These are phyloP conservation scores for Melieria omissa DNA, from an alignment of 2,888 invertebrate species.

Conservation along the genomic window DNA sequence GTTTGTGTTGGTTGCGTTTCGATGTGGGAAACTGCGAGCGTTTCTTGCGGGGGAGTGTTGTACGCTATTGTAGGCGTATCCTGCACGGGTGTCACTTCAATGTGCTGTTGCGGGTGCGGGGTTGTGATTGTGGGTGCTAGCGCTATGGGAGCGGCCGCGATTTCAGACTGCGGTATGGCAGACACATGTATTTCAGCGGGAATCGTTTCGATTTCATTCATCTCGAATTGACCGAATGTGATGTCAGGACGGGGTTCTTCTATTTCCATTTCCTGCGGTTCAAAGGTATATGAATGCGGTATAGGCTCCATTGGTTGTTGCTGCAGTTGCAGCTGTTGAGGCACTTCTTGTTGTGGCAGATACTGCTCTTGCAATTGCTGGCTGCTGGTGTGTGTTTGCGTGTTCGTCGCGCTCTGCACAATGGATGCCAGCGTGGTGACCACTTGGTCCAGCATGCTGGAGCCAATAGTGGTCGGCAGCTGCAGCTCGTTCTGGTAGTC, in stretches of 20 bases:
- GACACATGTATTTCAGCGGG: conserved; percentile 41
- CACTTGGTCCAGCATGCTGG: conserved; percentile 52
- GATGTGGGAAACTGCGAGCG: conserved; percentile 24
- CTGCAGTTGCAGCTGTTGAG: conserved; percentile 29
- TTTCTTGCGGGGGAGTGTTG: no score
- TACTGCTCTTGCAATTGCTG: conserved; percentile 22
- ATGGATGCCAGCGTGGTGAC: conserved; percentile 53
- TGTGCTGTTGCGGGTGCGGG: conserved; percentile 12
- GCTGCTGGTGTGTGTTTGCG: conserved; percentile 46
- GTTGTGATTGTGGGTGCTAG: background rate
- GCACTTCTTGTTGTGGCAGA: conserved; percentile 1
- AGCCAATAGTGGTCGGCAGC: conserved; percentile 38
- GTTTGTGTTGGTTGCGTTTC: conserved; percentile 22
- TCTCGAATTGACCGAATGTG: conserved; percentile 63
- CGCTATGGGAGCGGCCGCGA: background rate
- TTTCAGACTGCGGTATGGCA: conserved; percentile 14
- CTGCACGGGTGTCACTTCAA: background rate
- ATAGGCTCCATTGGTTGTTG: conserved; percentile 34
- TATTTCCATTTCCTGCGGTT: conserved; percentile 55
- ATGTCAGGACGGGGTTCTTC: conserved; percentile 60
- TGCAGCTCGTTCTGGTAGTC: conserved; percentile 39
- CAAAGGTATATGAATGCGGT: conserved; percentile 45
- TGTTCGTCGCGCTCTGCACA: conserved; percentile 49
- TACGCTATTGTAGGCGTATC: no score
- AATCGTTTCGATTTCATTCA: conserved; percentile 61